Base-by-base conservation (phyloP, 1,140 invertebrate genomes). In the Plectus sambesii region DNA sequence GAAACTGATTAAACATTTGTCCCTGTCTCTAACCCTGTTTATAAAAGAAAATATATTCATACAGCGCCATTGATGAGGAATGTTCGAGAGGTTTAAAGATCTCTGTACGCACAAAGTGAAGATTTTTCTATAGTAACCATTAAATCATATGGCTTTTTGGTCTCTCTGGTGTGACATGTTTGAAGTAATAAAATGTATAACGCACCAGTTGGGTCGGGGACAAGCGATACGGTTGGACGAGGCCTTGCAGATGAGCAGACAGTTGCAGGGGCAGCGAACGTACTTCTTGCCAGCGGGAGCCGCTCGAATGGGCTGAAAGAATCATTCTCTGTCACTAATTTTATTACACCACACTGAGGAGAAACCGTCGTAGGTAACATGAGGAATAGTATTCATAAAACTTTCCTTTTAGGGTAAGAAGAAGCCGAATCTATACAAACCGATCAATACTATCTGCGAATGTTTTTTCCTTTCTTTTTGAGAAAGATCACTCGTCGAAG, bases 281-380 rank as follows among this genome's bases (percentile, higher is more conserved):
- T 97, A 98, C 70, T 96, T 96, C 69, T 96, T 96, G 8, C 92
- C 92, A n/a, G 89, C 82, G 9, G 93, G 92, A 47, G 93, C 87
- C 73, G 86, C 89, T 69, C 85, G 79, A 60, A 97, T 96, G 12
- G 92, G 90, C 88, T 94, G 71, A 8, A 78, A 77, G 63, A 46
- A 56, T 46, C 30, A 33, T n/a, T n/a, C n/a, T n/a, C n/a, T n/a
- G n/a, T n/a, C n/a, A n/a, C n/a, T n/a, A n/a, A n/a, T n/a, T n/a
- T n/a, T n/a, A n/a, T n/a, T n/a, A n/a, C n/a, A n/a, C n/a, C n/a
- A n/a, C n/a, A n/a, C n/a, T n/a, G n/a, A n/a, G n/a, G n/a, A n/a
- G n/a, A n/a, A n/a, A n/a, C n/a, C n/a, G n/a, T n/a, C n/a, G n/a
- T n/a, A n/a, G n/a, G n/a, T 12, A n/a, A 33, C 12, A 33, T 33